A percentile compares a stretch with the other conserved stretches of the same genome.
These are phyloP conservation scores for Petrocephalus sullivani DNA, from an alignment of 2,797 vertebrate genomes.

Conservation along the genomic window DNA sequence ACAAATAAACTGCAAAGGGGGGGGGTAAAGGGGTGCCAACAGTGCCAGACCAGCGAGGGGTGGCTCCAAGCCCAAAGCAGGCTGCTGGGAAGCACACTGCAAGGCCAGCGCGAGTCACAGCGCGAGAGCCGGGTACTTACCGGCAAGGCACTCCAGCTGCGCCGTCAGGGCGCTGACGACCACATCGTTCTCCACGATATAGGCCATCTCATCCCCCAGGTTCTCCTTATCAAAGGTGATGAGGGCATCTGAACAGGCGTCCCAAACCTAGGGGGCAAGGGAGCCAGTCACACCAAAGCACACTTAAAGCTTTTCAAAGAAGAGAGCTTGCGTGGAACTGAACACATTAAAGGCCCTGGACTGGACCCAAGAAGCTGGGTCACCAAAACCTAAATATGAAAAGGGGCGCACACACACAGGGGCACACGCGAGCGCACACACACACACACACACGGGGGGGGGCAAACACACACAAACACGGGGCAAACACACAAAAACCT, in stretches of 20 bases:
- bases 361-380: slow-evolving; percentile 34
- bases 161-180: slow-evolving; percentile 82
- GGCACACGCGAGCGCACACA: slow-evolving; percentile 37
- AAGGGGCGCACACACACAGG: slow-evolving; percentile 35
- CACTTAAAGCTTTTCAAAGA: slow-evolving; percentile 52
- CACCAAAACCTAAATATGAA: not conserved
- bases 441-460: not conserved
- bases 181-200: slow-evolving; percentile 91
- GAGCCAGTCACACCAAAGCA: slow-evolving; percentile 51
- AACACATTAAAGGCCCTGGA: slow-evolving; percentile 61
- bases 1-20: slow-evolving; percentile 59
- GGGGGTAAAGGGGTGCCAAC: slow-evolving; percentile 48
- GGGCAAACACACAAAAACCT: not conserved
- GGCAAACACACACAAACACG: not conserved
- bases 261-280: slow-evolving; percentile 83
- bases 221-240: slow-evolving; percentile 94
- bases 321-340: slow-evolving; percentile 42
- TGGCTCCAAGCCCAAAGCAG: slow-evolving; percentile 33
- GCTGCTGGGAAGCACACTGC: not conserved
- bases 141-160: slow-evolving; percentile 78
- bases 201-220: slow-evolving; percentile 87
- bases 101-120: not conserved
- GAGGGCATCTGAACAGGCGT: slow-evolving; percentile 94
- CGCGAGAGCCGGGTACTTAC: slow-evolving; percentile 55
- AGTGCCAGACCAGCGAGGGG: slow-evolving; percentile 41